phyloP scores from a whole-genome alignment of 2,888 invertebrate genomes.

The Amblyjoppa proteus region DNA sequence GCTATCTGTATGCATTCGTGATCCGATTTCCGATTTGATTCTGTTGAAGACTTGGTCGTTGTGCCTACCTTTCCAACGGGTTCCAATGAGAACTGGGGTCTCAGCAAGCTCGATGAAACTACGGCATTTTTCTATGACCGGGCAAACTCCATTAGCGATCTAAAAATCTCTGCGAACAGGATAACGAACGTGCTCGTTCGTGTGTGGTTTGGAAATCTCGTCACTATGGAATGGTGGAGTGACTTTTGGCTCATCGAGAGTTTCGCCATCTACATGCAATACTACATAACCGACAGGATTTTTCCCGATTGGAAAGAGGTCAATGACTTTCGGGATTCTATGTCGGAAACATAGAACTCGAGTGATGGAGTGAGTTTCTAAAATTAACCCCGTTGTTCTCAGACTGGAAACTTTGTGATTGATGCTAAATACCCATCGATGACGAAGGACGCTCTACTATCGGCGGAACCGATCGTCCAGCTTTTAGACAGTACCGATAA shows the following conservation, averaged over 20 bases:
- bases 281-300: constrained; percentile 35
- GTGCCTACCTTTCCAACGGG: constrained; percentile 17
- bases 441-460: constrained; percentile 62
- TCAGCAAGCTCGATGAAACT: constrained; percentile 27
- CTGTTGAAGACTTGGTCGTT: constrained; percentile 86
- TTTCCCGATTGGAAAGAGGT: constrained; percentile 73
- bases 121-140: constrained; percentile 77
- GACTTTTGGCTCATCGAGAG: constrained; percentile 90
- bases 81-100: constrained; percentile 38
- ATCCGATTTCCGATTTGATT: constrained; percentile 90
- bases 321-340: constrained; percentile 47
- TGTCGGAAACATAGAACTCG: not conserved
- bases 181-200: constrained; percentile 91
- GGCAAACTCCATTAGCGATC: constrained; percentile 86
- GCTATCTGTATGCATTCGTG: no score
- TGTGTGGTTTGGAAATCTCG: constrained; percentile 92
- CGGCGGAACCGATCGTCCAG: constrained; percentile 58
- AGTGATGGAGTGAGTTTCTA: not conserved
- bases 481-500: constrained; percentile 45
- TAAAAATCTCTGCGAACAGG: constrained; percentile 84
- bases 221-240: constrained; percentile 90
- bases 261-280: constrained; percentile 89
- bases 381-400: constrained; percentile 62
- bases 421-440: constrained; percentile 67
- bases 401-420: constrained; percentile 42